Conservation (phyloP, 1,140 invertebrate genomes). For the Heliothis virescens region DNA sequence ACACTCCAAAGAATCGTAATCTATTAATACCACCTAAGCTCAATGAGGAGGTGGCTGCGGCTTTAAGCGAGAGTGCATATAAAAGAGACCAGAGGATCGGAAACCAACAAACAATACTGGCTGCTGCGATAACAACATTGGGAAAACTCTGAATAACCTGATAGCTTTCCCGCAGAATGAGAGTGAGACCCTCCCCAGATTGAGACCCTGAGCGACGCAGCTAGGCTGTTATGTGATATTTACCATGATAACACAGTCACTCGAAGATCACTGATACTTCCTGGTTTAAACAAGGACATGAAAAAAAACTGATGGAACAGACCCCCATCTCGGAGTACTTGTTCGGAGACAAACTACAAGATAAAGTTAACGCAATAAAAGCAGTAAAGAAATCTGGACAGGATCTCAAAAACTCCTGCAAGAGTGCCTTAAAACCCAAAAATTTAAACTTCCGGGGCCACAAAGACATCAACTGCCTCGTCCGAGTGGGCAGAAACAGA, state of each 20-base stretch:
- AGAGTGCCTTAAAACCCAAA: background rate
- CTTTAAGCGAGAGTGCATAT: background rate
- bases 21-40: background rate
- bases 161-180: background rate
- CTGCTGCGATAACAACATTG: background rate
- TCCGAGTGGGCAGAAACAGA: slow-evolving; percentile 9
- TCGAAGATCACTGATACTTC: background rate
- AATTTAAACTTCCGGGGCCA: slow-evolving; percentile 14
- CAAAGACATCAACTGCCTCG: background rate
- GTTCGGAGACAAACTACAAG: slow-evolving; percentile 5
- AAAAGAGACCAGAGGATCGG: background rate
- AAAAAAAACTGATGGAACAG: background rate
- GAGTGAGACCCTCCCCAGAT: background rate
- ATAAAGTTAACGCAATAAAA: background rate
- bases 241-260: background rate
- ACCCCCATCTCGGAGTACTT: background rate
- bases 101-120: background rate
- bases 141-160: background rate
- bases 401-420: background rate
- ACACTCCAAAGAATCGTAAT: background rate
- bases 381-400: background rate
- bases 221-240: background rate
- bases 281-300: background rate
- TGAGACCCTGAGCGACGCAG: background rate
- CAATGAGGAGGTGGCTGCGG: slow-evolving; percentile 8